Percentiles rank a stretch among this genome's conserved stretches.
These are phyloP conservation scores for Agrotis segetum DNA, from an alignment of 2,888 invertebrate genomes.

Conservation along the genomic window DNA sequence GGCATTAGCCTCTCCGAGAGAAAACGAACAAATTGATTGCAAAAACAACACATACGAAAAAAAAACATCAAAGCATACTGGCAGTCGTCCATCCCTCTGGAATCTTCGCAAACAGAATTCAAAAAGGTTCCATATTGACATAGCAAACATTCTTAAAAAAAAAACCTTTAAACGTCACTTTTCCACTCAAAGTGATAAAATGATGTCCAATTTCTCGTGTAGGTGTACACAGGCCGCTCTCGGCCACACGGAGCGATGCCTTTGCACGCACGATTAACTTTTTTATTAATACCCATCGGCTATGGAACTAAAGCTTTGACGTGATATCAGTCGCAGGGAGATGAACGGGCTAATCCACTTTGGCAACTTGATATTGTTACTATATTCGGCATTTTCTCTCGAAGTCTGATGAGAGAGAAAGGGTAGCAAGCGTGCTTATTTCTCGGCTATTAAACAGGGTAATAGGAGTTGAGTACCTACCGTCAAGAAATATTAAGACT, in stretches of 20 bases:
- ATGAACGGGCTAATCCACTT: conserved; percentile 75
- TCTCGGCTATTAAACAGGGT: conserved; percentile 27
- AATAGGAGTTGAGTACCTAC: conserved; percentile 17
- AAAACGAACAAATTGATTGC: conserved; percentile 17
- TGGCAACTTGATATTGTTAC: conserved; percentile 65
- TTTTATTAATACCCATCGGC: conserved; percentile 83
- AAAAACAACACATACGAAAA: conserved; percentile 8
- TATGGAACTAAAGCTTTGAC: conserved; percentile 70
- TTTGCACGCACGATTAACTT: conserved; percentile 82
- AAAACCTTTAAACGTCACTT: conserved; percentile 42
- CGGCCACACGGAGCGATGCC: conserved; percentile 65
- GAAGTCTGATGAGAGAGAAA: conserved; percentile 22
- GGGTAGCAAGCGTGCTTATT: conserved; percentile 22
- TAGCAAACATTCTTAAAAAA: conserved; percentile 54
- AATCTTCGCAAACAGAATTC: conserved; percentile 34
- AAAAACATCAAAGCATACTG: conserved; percentile 26
- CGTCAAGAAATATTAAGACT: conserved; percentile 23
- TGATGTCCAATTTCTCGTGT: conserved; percentile 55
- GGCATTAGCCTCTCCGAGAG: too few species aligned
- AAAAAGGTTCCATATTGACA: conserved; percentile 48
- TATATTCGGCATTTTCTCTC: conserved; percentile 55
- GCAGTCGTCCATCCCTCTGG: conserved; percentile 9
- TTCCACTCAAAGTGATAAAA: conserved; percentile 49
- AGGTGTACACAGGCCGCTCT: conserved; percentile 34
- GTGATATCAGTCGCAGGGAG: conserved; percentile 69